Evolutionary conservation across 2,797 vertebrate genomes (phyloP), one percentile per base, ranked within the genome.

Genomic region (Sebastes taczanowskii): DNA sequence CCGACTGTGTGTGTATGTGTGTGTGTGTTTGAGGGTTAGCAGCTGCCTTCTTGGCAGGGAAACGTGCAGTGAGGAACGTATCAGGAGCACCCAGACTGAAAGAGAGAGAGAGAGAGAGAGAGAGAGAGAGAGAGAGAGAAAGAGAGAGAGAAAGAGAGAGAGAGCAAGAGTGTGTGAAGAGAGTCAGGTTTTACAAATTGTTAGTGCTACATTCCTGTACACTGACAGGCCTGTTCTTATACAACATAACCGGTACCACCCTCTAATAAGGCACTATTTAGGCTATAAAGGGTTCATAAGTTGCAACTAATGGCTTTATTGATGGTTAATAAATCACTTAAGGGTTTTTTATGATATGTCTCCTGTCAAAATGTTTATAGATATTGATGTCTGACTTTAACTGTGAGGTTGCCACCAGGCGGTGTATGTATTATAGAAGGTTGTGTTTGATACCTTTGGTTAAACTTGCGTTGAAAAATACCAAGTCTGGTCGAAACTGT

Each of bases 31-130:
- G 86, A 77, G 69, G 46, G 66, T 80, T 71, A 78, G 72, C 91
- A 90, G 88, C 91, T 90, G 90, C 82, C 84, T 79, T 76, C 59
- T 74, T 84, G 65, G 77, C 77, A 75, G 77, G 34, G 73, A 73
- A 74, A 89, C 77, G 71, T 91, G 90, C 86, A 62, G 81, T 7
- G 22, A 82, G 67, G 60, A 91, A 90, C 84, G 80, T 86, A 74
- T 73, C 49, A 74, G 71, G 53, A 62, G 72, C 78, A 60, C 32
- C 22, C 65, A 25, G 52, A 55, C 65, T 46, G 77, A 78, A n/a
- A 67, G 63, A 71, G 62, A 70, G 66, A 70, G 63, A 66, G 63
- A 66, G 63, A 59, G 66, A 73, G 62, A 71, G 55, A 73, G 34
- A 68, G 59, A 63, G 66, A 29, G 56, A 9, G 56, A 29, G 56